Conservation (phyloP, 2,113 vertebrate genomes). For the Ctenodactylus gundi region DNA sequence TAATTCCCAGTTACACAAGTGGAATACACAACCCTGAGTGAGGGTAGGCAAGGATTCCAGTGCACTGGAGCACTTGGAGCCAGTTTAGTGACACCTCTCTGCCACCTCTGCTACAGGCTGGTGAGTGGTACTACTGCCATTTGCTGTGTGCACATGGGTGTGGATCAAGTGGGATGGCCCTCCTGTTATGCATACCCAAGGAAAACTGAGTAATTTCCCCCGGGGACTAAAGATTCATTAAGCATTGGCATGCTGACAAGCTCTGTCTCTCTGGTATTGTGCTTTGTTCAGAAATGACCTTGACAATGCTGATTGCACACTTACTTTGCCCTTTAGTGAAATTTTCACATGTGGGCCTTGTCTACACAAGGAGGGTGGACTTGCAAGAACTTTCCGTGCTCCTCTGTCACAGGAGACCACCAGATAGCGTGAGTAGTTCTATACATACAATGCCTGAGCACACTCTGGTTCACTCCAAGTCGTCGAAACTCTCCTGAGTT, state of each 20-base stretch:
- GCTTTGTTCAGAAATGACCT: conserved; percentile 32
- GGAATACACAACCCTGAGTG: conserved; percentile 44
- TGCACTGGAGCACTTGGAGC: not conserved
- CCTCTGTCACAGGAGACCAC: not conserved
- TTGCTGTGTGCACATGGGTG: not conserved
- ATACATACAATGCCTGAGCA: not conserved
- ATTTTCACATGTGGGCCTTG: not conserved
- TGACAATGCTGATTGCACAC: not conserved
- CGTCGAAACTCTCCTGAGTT: not conserved
- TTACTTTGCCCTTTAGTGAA: not conserved
- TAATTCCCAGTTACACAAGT: conserved; percentile 53
- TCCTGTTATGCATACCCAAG: not conserved
- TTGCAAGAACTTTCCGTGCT: not conserved
- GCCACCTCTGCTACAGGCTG: not conserved
- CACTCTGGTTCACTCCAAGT: not conserved
- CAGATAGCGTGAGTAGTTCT: not conserved
- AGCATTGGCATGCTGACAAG: conserved; percentile 32
- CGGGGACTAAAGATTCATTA: conserved; percentile 7
- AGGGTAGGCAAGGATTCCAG: not conserved
- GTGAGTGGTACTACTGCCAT: not conserved
- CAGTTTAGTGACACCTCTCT: not conserved
- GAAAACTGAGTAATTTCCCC: conserved; percentile 19
- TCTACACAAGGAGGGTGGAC: not conserved
- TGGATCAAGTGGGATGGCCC: not conserved
- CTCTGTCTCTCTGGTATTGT: not conserved